phyloP scores from a whole-genome alignment of 2,797 vertebrate genomes.

The Eospalax fontanierii region DNA sequence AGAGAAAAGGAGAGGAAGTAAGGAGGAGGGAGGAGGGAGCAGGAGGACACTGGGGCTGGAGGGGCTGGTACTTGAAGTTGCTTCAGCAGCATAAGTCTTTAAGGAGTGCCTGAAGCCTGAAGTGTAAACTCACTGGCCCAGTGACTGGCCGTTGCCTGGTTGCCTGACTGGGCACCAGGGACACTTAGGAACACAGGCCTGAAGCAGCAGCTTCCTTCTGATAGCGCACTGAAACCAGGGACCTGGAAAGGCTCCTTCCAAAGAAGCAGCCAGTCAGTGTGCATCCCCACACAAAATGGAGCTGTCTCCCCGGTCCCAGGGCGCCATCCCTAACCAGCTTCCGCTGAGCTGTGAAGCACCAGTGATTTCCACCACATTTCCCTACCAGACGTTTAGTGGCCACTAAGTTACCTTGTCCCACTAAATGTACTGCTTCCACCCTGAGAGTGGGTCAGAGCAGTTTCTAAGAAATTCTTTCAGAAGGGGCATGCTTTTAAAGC shows the following conservation, averaged over 20 bases:
- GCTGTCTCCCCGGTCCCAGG: not conserved
- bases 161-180: not conserved
- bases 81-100: not conserved
- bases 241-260: not conserved
- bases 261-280: not conserved
- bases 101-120: not conserved
- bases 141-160: not conserved
- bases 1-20: too few species aligned
- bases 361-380: not conserved
- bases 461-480: slow-evolving; percentile 16
- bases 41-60: not conserved
- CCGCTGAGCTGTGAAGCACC: not conserved
- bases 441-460: not conserved
- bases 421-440: not conserved
- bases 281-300: not conserved
- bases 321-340: not conserved
- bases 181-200: not conserved
- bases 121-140: not conserved
- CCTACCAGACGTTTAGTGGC: not conserved
- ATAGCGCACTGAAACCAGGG: not conserved
- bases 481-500: slow-evolving; percentile 11
- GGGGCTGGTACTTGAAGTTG: not conserved
- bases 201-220: not conserved
- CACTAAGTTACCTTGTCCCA: not conserved
- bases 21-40: not conserved